Evolutionary conservation across 2,797 vertebrate genomes (phyloP), one percentile per base, ranked within the genome.

Genomic region (Denticeps clupeoides): DNA sequence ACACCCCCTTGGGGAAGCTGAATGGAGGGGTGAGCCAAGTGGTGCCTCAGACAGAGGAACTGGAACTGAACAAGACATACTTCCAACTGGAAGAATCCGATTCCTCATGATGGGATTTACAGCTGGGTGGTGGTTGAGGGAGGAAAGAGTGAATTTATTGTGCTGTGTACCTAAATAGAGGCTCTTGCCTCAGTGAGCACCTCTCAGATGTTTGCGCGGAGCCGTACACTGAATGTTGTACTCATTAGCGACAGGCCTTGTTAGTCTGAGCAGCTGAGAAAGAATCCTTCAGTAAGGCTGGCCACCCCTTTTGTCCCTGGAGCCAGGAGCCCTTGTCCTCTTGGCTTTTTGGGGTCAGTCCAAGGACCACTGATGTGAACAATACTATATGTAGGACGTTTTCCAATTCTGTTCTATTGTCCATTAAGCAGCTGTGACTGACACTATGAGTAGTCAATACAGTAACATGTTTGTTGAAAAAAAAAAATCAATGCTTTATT

Each of bases 1-100:
- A 81, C 16, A 43, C 80, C 26, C 80, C 77, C 0, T 65, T 84
- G 53, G 45, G n/a, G 3, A 19, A 72, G 38, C 59, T 79, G 41
- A 70, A 72, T 3, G 23, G 63, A n/a, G 46, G 3, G 1, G 12
- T 32, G 2, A 3, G 11, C 3, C 12, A 12, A 9, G 23, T 3
- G 3, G 3, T 4, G 19, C 7, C 41, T 4, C 21, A 8, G 21
- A 4, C 10, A n/a, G 32, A 27, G 21, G 13, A 16, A 12, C 25
- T 21, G 50, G 26, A 2, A 9, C 4, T 23, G 11, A 16, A 25
- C 5, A 38, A 19, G 7, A 13, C 32, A 33, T 23, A 8, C 3
- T 41, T 68, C 2, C 42, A 24, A 2, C 1, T 7, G 35, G 65
- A 77, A 2, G 70, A 75, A 19, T 74, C 64, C 0, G 77, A 78